These are phyloP conservation scores for Rhopalosiphum padi DNA, from an alignment of 1,140 invertebrate genomes.

Conservation along the genomic window DNA sequence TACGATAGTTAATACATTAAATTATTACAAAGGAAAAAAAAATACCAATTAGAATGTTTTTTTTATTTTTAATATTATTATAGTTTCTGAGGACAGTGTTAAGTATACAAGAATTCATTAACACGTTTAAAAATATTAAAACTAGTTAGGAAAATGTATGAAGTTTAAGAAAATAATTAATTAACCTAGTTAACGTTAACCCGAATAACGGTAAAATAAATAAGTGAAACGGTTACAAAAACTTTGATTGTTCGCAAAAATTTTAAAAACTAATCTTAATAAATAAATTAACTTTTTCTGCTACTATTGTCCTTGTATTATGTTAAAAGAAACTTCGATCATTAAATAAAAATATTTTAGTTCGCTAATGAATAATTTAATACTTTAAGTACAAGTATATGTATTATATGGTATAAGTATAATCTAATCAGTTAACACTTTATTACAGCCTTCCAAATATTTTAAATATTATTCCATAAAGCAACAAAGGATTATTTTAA, in stretches of 20 bases:
- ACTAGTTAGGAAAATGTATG: background rate
- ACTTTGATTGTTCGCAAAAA: conserved; percentile 10
- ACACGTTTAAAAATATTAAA: background rate
- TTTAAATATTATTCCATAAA: background rate
- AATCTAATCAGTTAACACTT: background rate
- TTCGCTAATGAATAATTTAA: background rate
- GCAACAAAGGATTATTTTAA: background rate
- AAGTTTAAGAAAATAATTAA: conserved; percentile 34
- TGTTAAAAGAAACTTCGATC: background rate
- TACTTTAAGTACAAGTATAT: background rate
- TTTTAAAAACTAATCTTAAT: background rate
- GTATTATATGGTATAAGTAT: background rate
- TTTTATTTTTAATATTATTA: background rate
- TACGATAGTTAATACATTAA: no score
- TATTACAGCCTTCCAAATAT: background rate
- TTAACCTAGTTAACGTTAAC: background rate
- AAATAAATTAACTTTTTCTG: background rate
- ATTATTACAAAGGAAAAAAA: background rate
- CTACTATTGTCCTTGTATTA: background rate
- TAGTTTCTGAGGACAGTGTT: background rate
- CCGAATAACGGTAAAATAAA: background rate
- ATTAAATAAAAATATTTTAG: conserved; percentile 19
- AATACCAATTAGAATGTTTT: background rate
- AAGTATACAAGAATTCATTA: background rate
- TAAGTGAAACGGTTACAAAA: background rate